Evolutionary conservation across 2,888 invertebrate genomes (phyloP).

Genomic region (Doris montereyensis): DNA sequence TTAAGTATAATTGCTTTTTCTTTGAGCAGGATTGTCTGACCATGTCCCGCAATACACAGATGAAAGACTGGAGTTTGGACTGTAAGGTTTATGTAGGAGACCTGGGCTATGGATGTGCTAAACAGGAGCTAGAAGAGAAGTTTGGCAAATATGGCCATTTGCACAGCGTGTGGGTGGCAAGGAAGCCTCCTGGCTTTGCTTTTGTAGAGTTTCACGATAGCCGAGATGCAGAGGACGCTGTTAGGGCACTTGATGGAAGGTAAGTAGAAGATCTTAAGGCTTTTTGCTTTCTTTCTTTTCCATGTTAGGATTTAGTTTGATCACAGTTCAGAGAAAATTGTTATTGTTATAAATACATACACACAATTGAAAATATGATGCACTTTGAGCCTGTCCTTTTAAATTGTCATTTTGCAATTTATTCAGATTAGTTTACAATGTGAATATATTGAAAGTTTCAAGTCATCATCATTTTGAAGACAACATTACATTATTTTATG

Average conservation of each 20-base stretch:
- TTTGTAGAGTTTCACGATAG: slow-evolving; percentile 72
- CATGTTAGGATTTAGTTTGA: too few relatives aligned
- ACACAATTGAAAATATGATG: too few relatives aligned
- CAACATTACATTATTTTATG: too few relatives aligned
- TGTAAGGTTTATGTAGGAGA: slow-evolving; percentile 84
- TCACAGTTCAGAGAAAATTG: too few relatives aligned
- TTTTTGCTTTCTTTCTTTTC: slow-evolving; percentile 9
- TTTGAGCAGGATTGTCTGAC: too few relatives aligned
- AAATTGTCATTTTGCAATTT: too few relatives aligned
- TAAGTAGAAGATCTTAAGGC: slow-evolving; percentile 46
- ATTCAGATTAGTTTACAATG: too few relatives aligned
- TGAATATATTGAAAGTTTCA: too few relatives aligned
- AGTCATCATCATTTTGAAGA: too few relatives aligned
- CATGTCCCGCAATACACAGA: slow-evolving; percentile 38
- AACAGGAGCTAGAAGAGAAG: slow-evolving; percentile 88
- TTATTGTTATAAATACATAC: too few relatives aligned
- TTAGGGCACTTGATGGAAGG: slow-evolving; percentile 71
- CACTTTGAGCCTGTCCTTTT: too few relatives aligned
- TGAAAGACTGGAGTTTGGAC: slow-evolving; percentile 41
- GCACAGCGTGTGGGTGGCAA: slow-evolving; percentile 92
- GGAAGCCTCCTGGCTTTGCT: slow-evolving; percentile 85
- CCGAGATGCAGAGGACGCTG: slow-evolving; percentile 71
- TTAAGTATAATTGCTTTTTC: too few relatives aligned
- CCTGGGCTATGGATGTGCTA: slow-evolving; percentile 90
- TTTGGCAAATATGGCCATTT: slow-evolving; percentile 91